Evolutionary conservation across 2,113 vertebrate species (phyloP), one percentile per base, ranked within the genome.

Genomic region (Periophthalmodon schlosseri): DNA sequence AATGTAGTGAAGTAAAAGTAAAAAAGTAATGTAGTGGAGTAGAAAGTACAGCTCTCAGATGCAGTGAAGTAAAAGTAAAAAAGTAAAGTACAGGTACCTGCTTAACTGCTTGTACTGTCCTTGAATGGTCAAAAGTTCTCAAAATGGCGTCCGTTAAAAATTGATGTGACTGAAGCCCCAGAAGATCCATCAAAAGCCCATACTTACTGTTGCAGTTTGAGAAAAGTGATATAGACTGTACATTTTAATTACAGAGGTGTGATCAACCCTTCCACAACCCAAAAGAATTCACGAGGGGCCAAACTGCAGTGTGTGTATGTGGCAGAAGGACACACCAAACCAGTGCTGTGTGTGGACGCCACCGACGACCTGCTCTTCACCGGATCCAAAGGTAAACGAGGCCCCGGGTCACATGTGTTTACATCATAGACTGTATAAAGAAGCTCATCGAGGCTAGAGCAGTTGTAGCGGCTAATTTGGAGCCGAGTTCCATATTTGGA

Each of bases 301-400:
- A 93, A 91, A 0, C 93, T 99, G 28, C 95, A 97, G 86, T 98
- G 98, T 72, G 84, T 95, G 34, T 93, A 95, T 18, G 88, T 95
- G 70, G 97, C 98, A 3, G 97, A 99, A 91, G 98, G 98, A 1
- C 98, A 99, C 63, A 95, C 94, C 14, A 99, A 99, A 73, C 95
- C 97, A 13, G 95, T 99, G 52, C 94, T 98, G 56, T 97, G 96
- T 49, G 94, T 99, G 18, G 98, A 99, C 73, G 95, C 95, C 75
- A 99, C 98, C 0, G 96, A 99, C 54, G 98, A 99, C 86, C 95
- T 99, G 64, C 96, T 99, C 46, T 99, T 99, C 83, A 99, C 98
- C 5, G 98, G 98, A 65, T 98, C 98, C 46, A 99, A 99, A 96
- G 98, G 98, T 98, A 7, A 66, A n/a, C 18, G 4, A 36, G 4